Percentiles rank a stretch among this genome's conserved stretches.
Evolutionary conservation across 2,113 vertebrate species (phyloP).

Genomic region (Girardinichthys multiradiatus): DNA sequence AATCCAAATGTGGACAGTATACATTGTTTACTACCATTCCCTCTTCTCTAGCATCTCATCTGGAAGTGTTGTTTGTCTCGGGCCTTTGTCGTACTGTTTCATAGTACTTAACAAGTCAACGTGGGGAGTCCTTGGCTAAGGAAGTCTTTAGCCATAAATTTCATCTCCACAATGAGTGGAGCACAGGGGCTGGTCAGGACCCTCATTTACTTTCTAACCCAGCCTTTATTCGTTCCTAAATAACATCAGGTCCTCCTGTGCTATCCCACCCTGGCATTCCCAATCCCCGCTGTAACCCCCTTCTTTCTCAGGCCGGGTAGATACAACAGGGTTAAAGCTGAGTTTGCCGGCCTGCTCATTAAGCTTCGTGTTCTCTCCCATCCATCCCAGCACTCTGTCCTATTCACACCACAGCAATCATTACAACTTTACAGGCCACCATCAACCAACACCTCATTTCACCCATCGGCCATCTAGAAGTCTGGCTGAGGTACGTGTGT

Average conservation of each 20-base stretch:
- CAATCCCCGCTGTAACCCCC: conserved; percentile 61
- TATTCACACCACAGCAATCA: conserved; percentile 63
- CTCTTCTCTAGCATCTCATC: conserved; percentile 57
- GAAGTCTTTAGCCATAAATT: conserved; percentile 84
- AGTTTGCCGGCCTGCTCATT: conserved; percentile 70
- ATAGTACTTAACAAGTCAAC: conserved; percentile 75
- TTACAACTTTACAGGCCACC: conserved; percentile 75
- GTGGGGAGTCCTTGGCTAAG: conserved; percentile 83
- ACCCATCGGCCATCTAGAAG: conserved; percentile 24
- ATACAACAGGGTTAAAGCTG: conserved; percentile 70
- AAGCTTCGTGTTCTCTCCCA: conserved; percentile 73
- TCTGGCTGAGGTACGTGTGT: conserved; percentile 33
- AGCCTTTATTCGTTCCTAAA: conserved; percentile 77
- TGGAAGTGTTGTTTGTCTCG: conserved; percentile 59
- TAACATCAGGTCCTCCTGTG: conserved; percentile 69
- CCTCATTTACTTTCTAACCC: conserved; percentile 78
- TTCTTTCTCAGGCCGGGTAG: conserved; percentile 50
- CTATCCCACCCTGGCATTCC: conserved; percentile 71
- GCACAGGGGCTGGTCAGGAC: conserved; percentile 72
- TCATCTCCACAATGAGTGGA: conserved; percentile 74
- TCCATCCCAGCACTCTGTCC: conserved; percentile 66
- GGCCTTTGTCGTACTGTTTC: conserved; percentile 57
- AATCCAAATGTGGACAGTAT: conserved; percentile 23
- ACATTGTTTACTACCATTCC: conserved; percentile 48
- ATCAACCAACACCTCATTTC: conserved; percentile 66